Evolutionary conservation across 2,113 vertebrate genomes (phyloP), one percentile per base, ranked within the genome.

Genomic region (Dasyurus viverrinus): DNA sequence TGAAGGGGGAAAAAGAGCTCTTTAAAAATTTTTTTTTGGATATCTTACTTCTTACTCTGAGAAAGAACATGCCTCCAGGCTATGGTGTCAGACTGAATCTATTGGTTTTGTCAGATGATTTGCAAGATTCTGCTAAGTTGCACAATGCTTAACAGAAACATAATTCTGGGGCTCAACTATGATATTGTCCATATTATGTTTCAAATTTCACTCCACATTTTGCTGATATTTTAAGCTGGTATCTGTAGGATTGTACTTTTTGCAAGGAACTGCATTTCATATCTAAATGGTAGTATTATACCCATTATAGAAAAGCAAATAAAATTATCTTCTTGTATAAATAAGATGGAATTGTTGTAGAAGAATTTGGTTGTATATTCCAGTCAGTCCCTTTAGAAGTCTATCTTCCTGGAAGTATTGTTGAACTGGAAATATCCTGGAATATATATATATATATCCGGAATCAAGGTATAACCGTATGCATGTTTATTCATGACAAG

Each of bases 51-150:
- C 54, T 27, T 55, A 46, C 89, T 93, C 92, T 76, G 55, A 54
- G 92, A 93, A 60, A 95, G 91, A 23, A 11, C 92, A 93, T 89
- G 93, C 93, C 97, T 93, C 46, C 2, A 25, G 96, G 96, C 96
- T 94, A 89, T 0, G 60, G 93, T 97, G 94, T 96, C 96, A 97
- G 96, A 60, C 25, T 0, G 91, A 96, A 94, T 95, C 94, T 94
- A 97, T 92, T 95, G 92, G 89, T 96, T 93, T 95, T 96, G 93
- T 97, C 95, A 97, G 92, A 94, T 96, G 52, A 95, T 95, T 96
- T 97, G 94, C 94, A 97, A 96, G 95, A 95, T 95, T 95, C 89
- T 96, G 93, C 95, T 92, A 95, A 95, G 91, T 91, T 96, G 90
- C 89, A 52, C 54, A 90, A 93, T n/a, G 30, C 54, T 95, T 97